Conservation (phyloP, 2,888 invertebrate genomes). For the Perizoma affinitatum region DNA sequence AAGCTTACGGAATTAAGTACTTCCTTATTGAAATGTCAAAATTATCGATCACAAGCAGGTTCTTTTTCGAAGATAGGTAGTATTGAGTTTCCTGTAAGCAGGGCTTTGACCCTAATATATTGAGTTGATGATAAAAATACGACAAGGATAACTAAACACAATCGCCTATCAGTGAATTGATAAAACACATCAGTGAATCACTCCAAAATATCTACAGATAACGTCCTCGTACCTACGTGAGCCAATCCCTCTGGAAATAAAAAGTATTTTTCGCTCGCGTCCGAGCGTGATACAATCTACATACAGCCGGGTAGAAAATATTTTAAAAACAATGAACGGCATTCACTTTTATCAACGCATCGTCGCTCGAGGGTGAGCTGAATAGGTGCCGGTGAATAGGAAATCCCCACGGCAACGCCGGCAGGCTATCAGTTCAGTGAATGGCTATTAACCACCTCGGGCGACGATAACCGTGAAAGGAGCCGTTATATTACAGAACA, state of each 20-base stretch:
- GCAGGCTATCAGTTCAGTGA: constrained; percentile 73
- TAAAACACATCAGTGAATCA: constrained; percentile 48
- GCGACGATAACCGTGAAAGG: constrained; percentile 79
- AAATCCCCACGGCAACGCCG: constrained; percentile 64
- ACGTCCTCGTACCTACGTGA: constrained; percentile 46
- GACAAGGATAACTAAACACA: neutral
- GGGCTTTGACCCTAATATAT: neutral
- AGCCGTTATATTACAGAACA: constrained; percentile 55
- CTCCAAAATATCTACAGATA: constrained; percentile 59
- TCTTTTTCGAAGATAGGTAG: neutral
- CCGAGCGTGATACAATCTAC: constrained; percentile 64
- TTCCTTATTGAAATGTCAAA: constrained; percentile 16
- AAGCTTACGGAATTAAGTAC: constrained; percentile 19
- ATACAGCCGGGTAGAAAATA: constrained; percentile 68
- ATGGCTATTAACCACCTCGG: constrained; percentile 78
- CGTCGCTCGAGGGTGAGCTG: constrained; percentile 70
- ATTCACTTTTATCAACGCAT: constrained; percentile 80
- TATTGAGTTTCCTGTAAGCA: too few species aligned
- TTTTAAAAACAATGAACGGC: constrained; percentile 76
- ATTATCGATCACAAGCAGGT: neutral
- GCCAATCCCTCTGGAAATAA: constrained; percentile 58
- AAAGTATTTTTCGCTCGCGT: constrained; percentile 59
- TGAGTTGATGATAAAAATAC: constrained; percentile 13
- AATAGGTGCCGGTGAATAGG: constrained; percentile 69
- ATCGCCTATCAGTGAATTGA: constrained; percentile 29